Evolutionary conservation across 2,888 invertebrate species (phyloP).

Genomic region (Hemithea aestivaria): DNA sequence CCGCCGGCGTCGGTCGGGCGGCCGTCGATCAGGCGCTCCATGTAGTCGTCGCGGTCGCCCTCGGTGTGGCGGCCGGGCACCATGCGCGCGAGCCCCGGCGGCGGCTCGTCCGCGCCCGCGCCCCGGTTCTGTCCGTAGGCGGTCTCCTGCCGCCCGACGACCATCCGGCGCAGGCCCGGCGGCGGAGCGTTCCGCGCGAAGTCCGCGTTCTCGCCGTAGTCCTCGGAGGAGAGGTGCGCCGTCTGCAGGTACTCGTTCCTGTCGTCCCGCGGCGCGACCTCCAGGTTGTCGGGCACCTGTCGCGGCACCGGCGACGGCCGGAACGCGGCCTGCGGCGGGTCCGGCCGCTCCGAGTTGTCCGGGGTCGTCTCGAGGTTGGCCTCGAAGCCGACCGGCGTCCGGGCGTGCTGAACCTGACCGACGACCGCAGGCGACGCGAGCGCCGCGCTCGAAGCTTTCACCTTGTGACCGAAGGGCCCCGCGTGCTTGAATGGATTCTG

Average conservation of each 20-base stretch:
- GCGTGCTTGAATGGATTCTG: constrained; percentile 69
- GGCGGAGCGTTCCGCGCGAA: constrained; percentile 75
- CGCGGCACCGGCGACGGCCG: constrained; percentile 43
- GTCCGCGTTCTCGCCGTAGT: constrained; percentile 68
- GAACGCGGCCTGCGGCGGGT: constrained; percentile 58
- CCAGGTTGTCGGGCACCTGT: constrained; percentile 76
- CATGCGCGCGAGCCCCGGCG: constrained; percentile 74
- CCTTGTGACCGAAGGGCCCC: constrained; percentile 71
- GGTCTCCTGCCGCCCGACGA: constrained; percentile 82
- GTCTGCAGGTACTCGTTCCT: constrained; percentile 88
- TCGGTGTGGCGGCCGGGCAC: constrained; percentile 75
- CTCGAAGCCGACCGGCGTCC: constrained; percentile 61
- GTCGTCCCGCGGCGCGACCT: constrained; percentile 83
- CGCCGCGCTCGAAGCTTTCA: constrained; percentile 43
- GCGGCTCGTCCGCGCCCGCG: constrained; percentile 68
- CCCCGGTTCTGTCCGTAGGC: constrained; percentile 61
- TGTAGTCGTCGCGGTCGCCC: constrained; percentile 55
- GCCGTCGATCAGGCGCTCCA: constrained; percentile 68
- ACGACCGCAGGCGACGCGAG: constrained; percentile 59
- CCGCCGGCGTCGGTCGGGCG: constrained; percentile 54
- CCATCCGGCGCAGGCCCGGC: constrained; percentile 82
- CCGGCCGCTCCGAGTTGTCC: constrained; percentile 84
- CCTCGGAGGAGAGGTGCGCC: constrained; percentile 83
- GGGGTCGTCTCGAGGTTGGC: constrained; percentile 83
- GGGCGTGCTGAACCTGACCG: constrained; percentile 54